Evolutionary conservation across 1,140 invertebrate genomes (phyloP), one percentile per base, ranked within the genome.

Genomic region (Bombus picipes): DNA sequence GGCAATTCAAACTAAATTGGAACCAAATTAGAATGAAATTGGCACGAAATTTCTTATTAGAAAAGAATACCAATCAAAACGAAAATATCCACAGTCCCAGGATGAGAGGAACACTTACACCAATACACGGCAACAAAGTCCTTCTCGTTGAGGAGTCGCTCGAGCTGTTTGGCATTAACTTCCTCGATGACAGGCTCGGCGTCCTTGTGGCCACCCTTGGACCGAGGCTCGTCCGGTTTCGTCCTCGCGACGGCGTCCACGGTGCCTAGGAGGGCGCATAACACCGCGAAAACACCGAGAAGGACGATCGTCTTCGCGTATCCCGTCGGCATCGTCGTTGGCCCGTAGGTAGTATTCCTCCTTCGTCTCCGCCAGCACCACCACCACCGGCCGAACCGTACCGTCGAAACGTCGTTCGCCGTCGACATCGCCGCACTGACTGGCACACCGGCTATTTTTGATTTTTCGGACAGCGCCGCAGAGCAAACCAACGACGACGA

Each of bases 91-190:
- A 43, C 28, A 13, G 12, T 32, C 66, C 39, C 25, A 32, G 8
- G 34, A 57, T 25, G 47, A 37, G 22, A 53, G 41, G 4, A 34
- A 86, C 95, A 98, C 98, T 98, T 98, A 99, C 98, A 98, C 98
- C 98, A 99, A 96, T 98, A 98, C 93, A 99, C 98, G 92, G 98
- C 98, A 93, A 98, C 98, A 96, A 98, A 98, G 95, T 98, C 98
- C 96, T 98, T 98, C 90, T 98, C 97, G 94, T 97, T 97, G 92
- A 98, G 96, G 85, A 98, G 96, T 93, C 97, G 96, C 94, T 98
- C 98, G 94, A 98, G 97, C 95, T 98, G 98, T 95, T 98, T 98
- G 93, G 97, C 97, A 94, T 97, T 98, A 95, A 98, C 98, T 95
- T 98, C 98, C 96, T 98, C 98, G 95, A 98, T 98, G 91, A 98